Evolutionary conservation across 2,113 vertebrate species (phyloP), one percentile per base, ranked within the genome.

Genomic region (Sclerurus mexicanus): DNA sequence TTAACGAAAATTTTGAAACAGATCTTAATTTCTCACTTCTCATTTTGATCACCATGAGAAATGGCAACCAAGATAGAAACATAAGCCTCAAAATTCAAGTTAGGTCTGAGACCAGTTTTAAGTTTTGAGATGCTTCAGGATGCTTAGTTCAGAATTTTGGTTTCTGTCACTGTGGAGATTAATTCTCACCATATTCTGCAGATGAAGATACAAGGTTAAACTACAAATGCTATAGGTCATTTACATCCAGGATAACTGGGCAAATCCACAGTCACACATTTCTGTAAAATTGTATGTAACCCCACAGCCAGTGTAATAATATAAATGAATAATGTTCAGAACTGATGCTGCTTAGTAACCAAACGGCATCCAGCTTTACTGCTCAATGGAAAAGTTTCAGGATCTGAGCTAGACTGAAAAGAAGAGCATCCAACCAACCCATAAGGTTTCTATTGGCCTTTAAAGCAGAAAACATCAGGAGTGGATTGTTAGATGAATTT

Each of bases 401-500:
- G 90, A 88, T 93, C 73, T 62, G 80, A 91, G 63, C 74, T 97
- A 94, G 68, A 78, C 62, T 83, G 85, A 91, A 85, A 94, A 94
- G 96, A 93, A 96, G 94, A 97, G 42, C 87, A 96, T 91, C 91
- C 87, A 93, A 93, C 90, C 85, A 96, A 97, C 97, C 96, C 96
- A 96, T 96, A 97, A 91, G 86, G 93, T 96, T 97, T 66, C 89
- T 78, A 95, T 96, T 96, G 97, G 97, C 85, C 95, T 98, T 94
- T 96, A 98, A 98, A 98, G 95, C 62, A 97, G 90, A 97, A 97
- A 97, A 95, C 95, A 97, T 97, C 91, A 96, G 96, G 98, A 98
- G 97, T 93, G 92, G 94, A 87, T 97, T 97, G 95, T 97, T 97
- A 98, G 97, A 97, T 96, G 96, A 98, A 97, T 98, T 97, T 98